phyloP scores from a whole-genome alignment of 2,113 vertebrate species.

The Nycticryphes semicollaris region DNA sequence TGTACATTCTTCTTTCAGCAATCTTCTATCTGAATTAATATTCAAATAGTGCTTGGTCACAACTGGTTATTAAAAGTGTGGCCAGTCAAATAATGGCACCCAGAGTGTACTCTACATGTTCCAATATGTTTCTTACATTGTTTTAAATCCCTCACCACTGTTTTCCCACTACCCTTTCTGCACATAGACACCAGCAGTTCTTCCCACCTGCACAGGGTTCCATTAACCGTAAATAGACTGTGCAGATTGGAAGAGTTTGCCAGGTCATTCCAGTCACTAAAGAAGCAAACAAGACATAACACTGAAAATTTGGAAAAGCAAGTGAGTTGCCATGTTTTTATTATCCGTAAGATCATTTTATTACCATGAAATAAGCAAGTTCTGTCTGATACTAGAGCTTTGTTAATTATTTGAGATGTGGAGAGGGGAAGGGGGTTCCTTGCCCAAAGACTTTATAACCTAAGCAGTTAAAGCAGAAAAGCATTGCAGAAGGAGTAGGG shows the following conservation, averaged over 20 bases:
- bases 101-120: not conserved
- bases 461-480: not conserved
- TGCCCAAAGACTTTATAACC: not conserved
- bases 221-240: not conserved
- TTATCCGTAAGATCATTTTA: not conserved
- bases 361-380: not conserved
- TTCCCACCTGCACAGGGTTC: not conserved
- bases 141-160: not conserved
- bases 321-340: not conserved
- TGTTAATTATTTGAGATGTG: not conserved
- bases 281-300: not conserved
- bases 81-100: not conserved
- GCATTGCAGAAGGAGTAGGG: not conserved
- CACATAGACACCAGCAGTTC: not conserved
- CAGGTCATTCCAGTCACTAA: not conserved
- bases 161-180: not conserved
- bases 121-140: not conserved
- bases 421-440: not conserved
- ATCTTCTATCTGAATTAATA: not conserved
- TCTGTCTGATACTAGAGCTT: not conserved
- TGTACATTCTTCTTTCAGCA: not conserved
- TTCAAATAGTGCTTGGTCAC: not conserved
- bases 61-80: not conserved
- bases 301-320: not conserved
- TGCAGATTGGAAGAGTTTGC: not conserved